Evolutionary conservation across 1,140 invertebrate species (phyloP), one percentile per base, ranked within the genome.

Genomic region (Euglossa dilemma): DNA sequence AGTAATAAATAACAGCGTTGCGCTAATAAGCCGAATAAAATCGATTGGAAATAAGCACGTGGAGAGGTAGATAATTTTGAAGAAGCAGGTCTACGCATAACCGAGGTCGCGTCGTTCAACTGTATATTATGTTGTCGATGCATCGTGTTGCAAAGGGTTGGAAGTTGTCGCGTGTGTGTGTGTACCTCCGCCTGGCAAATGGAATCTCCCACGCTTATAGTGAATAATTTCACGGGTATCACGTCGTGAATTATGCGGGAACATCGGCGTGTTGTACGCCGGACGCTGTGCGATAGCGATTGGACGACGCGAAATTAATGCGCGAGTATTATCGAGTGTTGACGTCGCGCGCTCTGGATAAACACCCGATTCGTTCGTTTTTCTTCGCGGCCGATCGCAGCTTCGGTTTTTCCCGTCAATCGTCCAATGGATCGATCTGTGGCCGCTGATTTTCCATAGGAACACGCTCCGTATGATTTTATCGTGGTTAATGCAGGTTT

Each of bases 171-270:
- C 85, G 84, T 87, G 85, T 74, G 70, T 87, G 84, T 74, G 70
- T 75, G 76, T 25, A 66, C 56, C 52, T 56, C 57, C 50, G 43
- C 59, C 56, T 52, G 28, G 85, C 85, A 87, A 87, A 76, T 83
- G 85, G 85, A 64, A 59, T 57, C 69, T 87, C 85, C 85, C 85
- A 87, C 85, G 84, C 84, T 57, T 67, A n/a, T 75, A 14, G 45
- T 87, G 80, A 87, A 87, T 87, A 69, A 87, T 87, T 87, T 86
- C 80, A 82, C 70, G 80, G 75, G 52, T 75, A 72, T 78, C 70
- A 23, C 36, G 36, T 86, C 50, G 59, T 76, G 70, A 85, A 59
- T 86, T 87, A 83, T 69, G 47, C 63, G 61, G 57, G 54, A 20
- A 57, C 74, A 71, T 75, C 63, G n/a, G 61, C 64, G 45, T 25